Conservation (phyloP, 1,140 invertebrate species). For the Dendroctonus valens region DNA sequence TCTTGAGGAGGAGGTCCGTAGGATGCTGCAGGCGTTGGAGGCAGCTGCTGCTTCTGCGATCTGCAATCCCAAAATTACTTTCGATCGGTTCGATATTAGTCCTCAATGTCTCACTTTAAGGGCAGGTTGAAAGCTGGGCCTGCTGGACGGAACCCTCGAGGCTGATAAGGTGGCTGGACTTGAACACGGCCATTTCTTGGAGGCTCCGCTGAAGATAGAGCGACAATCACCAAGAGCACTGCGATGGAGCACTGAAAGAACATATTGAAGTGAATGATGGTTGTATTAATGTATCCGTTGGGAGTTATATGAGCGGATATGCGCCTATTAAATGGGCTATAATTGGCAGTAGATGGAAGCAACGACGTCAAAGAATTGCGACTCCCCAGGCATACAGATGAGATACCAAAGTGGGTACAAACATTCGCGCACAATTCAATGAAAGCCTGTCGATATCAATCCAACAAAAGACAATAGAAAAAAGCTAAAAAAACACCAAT, state of each 20-base stretch:
- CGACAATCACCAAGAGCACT: slow-evolving; percentile 40
- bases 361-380: too few species aligned
- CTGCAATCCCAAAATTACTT: slow-evolving; percentile 1
- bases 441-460: too few species aligned
- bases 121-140: slow-evolving; percentile 45
- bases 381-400: too few species aligned
- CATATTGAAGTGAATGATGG: too few species aligned
- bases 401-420: too few species aligned
- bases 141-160: slow-evolving; percentile 44
- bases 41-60: slow-evolving; percentile 33
- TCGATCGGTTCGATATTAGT: too few species aligned
- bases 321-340: too few species aligned
- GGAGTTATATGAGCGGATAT: too few species aligned
- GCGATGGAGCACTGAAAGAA: slow-evolving; percentile 40
- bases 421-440: too few species aligned
- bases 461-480: too few species aligned
- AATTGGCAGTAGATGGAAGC: too few species aligned
- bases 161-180: slow-evolving; percentile 40
- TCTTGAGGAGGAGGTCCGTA: slow-evolving; percentile 41
- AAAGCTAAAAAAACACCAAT: not conserved
- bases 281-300: too few species aligned
- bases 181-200: slow-evolving; percentile 33
- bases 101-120: slow-evolving; percentile 13
- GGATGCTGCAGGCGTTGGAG: slow-evolving; percentile 32
- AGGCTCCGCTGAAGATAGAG: slow-evolving; percentile 43